These are phyloP conservation scores for Psammodynastes pulverulentus DNA, from an alignment of 2,113 vertebrate species.

Conservation along the genomic window DNA sequence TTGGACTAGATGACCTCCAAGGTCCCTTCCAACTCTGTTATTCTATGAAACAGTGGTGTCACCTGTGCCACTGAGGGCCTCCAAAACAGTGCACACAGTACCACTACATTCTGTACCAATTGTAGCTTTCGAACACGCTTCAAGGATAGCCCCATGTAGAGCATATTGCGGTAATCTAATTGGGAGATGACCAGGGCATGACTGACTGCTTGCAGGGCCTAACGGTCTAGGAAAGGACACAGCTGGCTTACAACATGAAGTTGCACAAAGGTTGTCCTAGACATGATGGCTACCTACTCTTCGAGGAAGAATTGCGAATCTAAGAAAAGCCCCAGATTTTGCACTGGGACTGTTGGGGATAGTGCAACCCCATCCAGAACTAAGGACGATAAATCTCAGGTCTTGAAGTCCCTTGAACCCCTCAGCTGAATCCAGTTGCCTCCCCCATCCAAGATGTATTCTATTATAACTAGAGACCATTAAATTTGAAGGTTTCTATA, in stretches of 20 bases:
- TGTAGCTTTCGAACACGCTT: not conserved
- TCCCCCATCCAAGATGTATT: not conserved
- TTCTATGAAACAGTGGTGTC: not conserved
- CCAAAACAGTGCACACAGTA: not conserved
- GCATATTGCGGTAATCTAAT: too few species aligned
- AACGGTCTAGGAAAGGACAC: not conserved
- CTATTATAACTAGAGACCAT: not conserved
- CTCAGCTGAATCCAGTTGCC: not conserved
- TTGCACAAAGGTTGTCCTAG: not conserved
- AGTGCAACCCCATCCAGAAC: not conserved
- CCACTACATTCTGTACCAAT: not conserved
- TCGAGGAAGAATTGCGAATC: not conserved
- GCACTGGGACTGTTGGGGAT: not conserved
- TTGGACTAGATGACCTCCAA: too few species aligned
- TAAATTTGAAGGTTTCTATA: not conserved
- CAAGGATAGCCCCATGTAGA: not conserved
- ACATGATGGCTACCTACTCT: not conserved
- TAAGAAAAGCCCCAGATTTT: not conserved
- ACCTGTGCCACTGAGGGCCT: not conserved
- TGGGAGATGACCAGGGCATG: not conserved
- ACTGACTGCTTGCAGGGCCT: not conserved
- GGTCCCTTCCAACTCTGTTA: too few species aligned
- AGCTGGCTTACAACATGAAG: not conserved
- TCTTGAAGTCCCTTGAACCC: not conserved
- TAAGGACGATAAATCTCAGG: not conserved